Evolutionary conservation across 2,888 invertebrate species (phyloP), one percentile per base, ranked within the genome.

Genomic region (Smittia sp.): DNA sequence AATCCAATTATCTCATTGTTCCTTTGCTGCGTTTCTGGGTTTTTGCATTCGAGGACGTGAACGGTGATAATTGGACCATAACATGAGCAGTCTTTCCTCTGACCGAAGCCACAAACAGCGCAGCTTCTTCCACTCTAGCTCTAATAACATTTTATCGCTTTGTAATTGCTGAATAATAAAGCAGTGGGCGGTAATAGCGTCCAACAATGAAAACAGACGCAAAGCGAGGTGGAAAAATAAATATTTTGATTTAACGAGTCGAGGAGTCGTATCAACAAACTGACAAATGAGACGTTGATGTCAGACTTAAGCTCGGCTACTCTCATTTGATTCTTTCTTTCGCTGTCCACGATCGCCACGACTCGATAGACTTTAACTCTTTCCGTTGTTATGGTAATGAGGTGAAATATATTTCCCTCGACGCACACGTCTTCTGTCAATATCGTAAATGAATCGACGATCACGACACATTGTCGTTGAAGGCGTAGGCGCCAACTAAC

Each of bases 1-100:
- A 72, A 72, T 72, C 72, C 72, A 72, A 72, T 72, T 72, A 72
- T 72, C 72, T 72, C 13, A 72, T 62, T 72, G 72, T 63, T 63
- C n/a, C 15, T 63, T 11, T 63, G 7, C 63, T 24, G 13, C 58
- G 11, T 4, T 22, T 58, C 6, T 15, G 18, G n/a, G n/a, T n/a
- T n/a, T n/a, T 15, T 9, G 54, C 58, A 58, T 1, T 58, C 58
- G 58, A 58, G 15, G 18, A 7, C 13, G 1, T 58, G 22, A 11
- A 7, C 41, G 11, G 68, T 46, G 68, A 68, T 68, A 68, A 68
- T 68, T 68, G 24, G 68, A 68, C 22, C 24, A 38, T 27, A 66
- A 27, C 66, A 38, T 24, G 62, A 63, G 22, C 46, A 15, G n/a
- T n/a, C 46, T 46, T 11, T 46, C 3, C 11, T 20, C 11, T 20